phyloP scores from a whole-genome alignment of 2,888 invertebrate genomes.

The Ptychoptera albimana region DNA sequence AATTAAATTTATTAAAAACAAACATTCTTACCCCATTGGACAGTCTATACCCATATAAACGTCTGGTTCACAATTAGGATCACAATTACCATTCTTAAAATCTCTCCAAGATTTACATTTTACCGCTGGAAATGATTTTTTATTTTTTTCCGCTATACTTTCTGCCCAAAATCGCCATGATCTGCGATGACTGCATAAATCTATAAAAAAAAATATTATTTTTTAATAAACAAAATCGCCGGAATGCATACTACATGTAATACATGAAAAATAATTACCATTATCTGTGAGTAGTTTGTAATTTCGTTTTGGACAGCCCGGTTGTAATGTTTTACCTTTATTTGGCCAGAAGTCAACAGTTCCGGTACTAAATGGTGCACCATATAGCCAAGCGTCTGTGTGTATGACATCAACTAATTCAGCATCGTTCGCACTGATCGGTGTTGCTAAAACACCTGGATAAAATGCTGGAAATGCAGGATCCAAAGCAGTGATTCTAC shows the following conservation, averaged over 20 bases:
- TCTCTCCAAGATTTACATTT: conserved; percentile 38
- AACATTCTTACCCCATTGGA: conserved; percentile 4
- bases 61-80: conserved; percentile 1
- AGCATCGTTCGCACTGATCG: conserved; percentile 24
- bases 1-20: too few species aligned
- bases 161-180: conserved; percentile 47
- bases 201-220: conserved; percentile 20
- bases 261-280: conserved; percentile 13
- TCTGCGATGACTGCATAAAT: conserved; percentile 42
- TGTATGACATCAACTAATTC: conserved; percentile 44
- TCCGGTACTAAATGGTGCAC: conserved; percentile 34
- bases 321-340: conserved; percentile 12
- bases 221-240: neutral
- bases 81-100: conserved; percentile 28
- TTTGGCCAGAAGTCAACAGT: conserved; percentile 33
- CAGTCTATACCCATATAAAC: conserved; percentile 25
- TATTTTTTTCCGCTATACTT: conserved; percentile 28
- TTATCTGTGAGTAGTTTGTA: conserved; percentile 26
- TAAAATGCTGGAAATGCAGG: conserved; percentile 14
- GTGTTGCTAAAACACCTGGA: conserved; percentile 5
- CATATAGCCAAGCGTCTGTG: conserved; percentile 39
- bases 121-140: conserved; percentile 37
- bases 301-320: conserved; percentile 18
- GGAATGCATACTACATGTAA: too few species aligned
- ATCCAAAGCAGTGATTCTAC: conserved; percentile 12